phyloP scores from a whole-genome alignment of 2,113 vertebrate genomes.

The Aegypius monachus region DNA sequence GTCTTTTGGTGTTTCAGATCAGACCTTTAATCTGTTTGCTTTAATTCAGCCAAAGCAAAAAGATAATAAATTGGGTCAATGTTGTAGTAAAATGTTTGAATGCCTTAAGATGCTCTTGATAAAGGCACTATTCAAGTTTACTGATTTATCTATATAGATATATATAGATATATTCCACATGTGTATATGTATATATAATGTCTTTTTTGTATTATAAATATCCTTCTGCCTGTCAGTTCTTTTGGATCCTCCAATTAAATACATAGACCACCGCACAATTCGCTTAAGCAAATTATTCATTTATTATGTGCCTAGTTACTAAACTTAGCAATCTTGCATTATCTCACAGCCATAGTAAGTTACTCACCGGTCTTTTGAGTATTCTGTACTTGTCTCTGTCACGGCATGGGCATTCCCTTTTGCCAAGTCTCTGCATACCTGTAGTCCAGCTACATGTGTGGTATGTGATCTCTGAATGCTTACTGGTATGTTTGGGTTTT shows the following conservation, averaged over 20 bases:
- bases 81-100: constrained; percentile 55
- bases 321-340: not conserved
- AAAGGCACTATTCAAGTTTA: constrained; percentile 74
- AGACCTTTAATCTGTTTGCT: constrained; percentile 61
- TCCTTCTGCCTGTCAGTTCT: constrained; percentile 23
- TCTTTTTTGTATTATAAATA: constrained; percentile 71
- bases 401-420: not conserved
- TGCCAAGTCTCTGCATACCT: not conserved
- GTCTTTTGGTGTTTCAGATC: constrained; percentile 50
- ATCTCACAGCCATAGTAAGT: not conserved
- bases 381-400: not conserved
- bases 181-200: constrained; percentile 66
- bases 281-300: not conserved
- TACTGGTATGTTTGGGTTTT: not conserved
- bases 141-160: constrained; percentile 55
- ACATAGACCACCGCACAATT: not conserved
- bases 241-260: constrained; percentile 30
- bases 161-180: not conserved
- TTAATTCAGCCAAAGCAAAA: constrained; percentile 67
- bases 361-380: not conserved
- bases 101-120: constrained; percentile 63
- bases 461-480: not conserved
- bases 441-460: not conserved
- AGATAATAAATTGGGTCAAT: constrained; percentile 42
- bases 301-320: not conserved